Evolutionary conservation across 1,140 invertebrate species (phyloP).

Genomic region (Camponotus pennsylvanicus): DNA sequence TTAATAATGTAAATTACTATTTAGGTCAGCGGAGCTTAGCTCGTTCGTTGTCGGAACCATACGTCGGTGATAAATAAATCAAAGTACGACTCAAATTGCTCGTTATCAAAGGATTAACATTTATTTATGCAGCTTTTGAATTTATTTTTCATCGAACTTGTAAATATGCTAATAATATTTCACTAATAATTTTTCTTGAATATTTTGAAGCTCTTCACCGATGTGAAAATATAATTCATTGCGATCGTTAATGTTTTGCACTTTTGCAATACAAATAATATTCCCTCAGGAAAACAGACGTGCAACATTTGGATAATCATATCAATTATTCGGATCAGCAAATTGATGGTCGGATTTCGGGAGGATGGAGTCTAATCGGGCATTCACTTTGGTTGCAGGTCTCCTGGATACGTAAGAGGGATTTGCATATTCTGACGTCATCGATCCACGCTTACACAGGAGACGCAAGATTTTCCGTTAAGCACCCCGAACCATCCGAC

Average conservation of each 20-base stretch:
- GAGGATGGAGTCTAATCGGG: constrained; percentile 31
- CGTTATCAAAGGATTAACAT: neutral
- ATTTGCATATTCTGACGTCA: constrained; percentile 95
- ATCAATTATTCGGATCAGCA: constrained; percentile 47
- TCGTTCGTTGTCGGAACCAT: neutral
- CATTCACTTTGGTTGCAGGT: constrained; percentile 88
- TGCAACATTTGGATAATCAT: constrained; percentile 18
- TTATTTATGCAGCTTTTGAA: neutral
- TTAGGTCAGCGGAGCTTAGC: too few species aligned
- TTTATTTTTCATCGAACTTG: neutral
- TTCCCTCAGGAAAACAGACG: neutral
- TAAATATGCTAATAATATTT: neutral
- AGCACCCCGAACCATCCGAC: constrained; percentile 94
- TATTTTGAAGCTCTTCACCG: neutral
- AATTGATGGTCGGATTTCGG: constrained; percentile 39
- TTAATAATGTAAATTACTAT: neutral
- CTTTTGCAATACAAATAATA: neutral
- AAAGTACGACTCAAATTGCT: neutral
- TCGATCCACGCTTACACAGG: constrained; percentile 95
- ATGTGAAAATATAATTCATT: neutral
- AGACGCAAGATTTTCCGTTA: constrained; percentile 93
- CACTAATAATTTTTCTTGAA: neutral
- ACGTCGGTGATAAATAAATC: neutral
- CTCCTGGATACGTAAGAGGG: constrained; percentile 96
- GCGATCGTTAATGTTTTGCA: neutral